These are phyloP conservation scores for Xenus cinereus DNA, from an alignment of 2,113 vertebrate species.

Conservation along the genomic window DNA sequence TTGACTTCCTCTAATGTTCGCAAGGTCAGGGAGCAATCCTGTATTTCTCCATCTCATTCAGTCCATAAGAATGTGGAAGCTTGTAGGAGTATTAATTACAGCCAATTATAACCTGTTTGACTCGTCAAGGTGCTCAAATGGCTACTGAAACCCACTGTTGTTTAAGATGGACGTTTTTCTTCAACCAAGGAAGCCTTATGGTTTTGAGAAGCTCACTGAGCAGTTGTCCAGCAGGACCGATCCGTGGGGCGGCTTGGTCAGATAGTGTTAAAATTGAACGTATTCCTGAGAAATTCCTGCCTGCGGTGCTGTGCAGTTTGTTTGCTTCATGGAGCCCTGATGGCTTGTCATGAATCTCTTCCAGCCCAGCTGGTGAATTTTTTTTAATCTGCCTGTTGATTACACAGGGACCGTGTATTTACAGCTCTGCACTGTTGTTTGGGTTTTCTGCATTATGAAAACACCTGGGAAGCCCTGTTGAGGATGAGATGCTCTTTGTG, in stretches of 20 bases:
- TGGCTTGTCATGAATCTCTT: neutral
- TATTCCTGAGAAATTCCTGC: neutral
- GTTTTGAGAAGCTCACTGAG: neutral
- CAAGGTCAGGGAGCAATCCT: neutral
- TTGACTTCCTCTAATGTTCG: neutral
- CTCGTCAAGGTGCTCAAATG: neutral
- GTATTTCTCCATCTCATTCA: neutral
- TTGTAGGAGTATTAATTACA: conserved; percentile 33
- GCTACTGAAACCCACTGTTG: neutral
- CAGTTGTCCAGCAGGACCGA: neutral
- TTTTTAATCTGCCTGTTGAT: neutral
- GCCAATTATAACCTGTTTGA: conserved; percentile 49
- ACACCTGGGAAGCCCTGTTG: neutral
- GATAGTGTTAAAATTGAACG: neutral
- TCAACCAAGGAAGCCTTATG: neutral
- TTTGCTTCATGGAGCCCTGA: neutral
- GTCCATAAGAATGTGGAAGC: conserved; percentile 23
- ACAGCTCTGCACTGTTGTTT: neutral
- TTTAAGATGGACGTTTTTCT: neutral
- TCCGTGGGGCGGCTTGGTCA: neutral
- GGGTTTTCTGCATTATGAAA: neutral
- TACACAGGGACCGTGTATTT: neutral
- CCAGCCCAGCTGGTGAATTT: neutral
- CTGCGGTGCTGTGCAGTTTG: neutral
- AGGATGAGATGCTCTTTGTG: neutral